These are phyloP conservation scores for Cryptoblepharus egeriae DNA, from an alignment of 2,797 vertebrate species.

Conservation along the genomic window DNA sequence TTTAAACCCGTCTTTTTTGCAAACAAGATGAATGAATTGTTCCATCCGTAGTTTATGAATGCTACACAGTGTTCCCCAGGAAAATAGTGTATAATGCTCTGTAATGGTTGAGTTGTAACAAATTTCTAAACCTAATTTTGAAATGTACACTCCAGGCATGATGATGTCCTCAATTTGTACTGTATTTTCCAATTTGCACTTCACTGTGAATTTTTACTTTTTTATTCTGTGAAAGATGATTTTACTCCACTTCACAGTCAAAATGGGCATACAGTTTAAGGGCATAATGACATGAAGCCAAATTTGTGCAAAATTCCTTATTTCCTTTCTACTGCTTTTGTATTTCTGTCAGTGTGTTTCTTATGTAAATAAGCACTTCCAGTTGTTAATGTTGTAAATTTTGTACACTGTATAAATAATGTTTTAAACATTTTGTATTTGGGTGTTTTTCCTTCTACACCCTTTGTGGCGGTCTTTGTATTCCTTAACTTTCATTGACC, in stretches of 20 bases:
- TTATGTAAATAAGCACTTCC: conserved; percentile 39
- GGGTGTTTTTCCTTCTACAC: background rate
- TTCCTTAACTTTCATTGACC: background rate
- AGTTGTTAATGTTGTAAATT: conserved; percentile 75
- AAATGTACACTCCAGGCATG: conserved; percentile 5
- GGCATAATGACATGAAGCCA: conserved; percentile 25
- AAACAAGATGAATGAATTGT: conserved; percentile 1
- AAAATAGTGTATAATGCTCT: background rate
- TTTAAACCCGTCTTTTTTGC: background rate
- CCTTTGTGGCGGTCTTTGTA: background rate
- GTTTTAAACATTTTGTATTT: conserved; percentile 45
- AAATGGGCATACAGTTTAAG: conserved; percentile 1
- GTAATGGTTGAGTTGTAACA: conserved; percentile 13
- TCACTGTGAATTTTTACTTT: conserved; percentile 9
- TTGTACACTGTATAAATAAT: conserved; percentile 78
- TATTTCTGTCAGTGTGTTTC: background rate
- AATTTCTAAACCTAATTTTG: conserved; percentile 6
- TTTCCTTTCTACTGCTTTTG: conserved; percentile 4
- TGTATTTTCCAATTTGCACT: background rate
- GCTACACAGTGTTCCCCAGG: background rate
- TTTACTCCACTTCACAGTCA: background rate
- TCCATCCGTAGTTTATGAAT: conserved; percentile 8
- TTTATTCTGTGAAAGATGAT: background rate
- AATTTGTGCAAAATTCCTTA: conserved; percentile 3
- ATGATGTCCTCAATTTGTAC: background rate